phyloP scores from a whole-genome alignment of 2,113 vertebrate species.

The Nothocercus nigrocapillus region DNA sequence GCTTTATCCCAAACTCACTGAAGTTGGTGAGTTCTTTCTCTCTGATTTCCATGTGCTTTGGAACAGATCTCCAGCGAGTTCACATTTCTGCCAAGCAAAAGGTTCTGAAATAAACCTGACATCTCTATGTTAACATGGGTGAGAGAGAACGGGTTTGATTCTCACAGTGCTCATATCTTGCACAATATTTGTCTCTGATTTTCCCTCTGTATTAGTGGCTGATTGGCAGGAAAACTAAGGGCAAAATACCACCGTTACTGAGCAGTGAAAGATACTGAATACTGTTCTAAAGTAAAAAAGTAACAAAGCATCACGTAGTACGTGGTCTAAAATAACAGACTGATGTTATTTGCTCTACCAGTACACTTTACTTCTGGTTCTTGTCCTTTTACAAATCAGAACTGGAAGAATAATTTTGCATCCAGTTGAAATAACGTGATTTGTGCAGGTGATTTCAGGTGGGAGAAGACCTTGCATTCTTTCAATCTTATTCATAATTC shows the following conservation, averaged over 20 bases:
- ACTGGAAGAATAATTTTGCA: neutral
- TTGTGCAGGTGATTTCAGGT: neutral
- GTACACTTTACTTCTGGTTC: neutral
- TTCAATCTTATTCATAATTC: neutral
- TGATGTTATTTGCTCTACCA: neutral
- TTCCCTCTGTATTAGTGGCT: neutral
- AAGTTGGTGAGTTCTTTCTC: neutral
- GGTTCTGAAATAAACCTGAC: neutral
- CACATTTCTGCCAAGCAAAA: neutral
- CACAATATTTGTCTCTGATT: neutral
- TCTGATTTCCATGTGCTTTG: neutral
- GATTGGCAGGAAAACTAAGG: neutral
- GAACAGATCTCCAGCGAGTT: neutral
- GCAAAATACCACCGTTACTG: neutral
- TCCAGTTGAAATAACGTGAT: neutral
- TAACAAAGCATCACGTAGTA: neutral
- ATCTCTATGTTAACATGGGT: neutral
- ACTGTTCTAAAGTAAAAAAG: neutral
- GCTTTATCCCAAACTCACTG: conserved; percentile 13
- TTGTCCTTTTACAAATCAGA: neutral
- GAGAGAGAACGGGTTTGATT: neutral
- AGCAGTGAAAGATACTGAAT: neutral
- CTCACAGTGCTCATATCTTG: neutral
- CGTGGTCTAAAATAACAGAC: neutral
- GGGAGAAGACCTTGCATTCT: neutral